Percentiles rank a stretch among this genome's conserved stretches.
These are phyloP conservation scores for Mallotus villosus DNA, from an alignment of 2,797 vertebrate genomes.

Conservation along the genomic window DNA sequence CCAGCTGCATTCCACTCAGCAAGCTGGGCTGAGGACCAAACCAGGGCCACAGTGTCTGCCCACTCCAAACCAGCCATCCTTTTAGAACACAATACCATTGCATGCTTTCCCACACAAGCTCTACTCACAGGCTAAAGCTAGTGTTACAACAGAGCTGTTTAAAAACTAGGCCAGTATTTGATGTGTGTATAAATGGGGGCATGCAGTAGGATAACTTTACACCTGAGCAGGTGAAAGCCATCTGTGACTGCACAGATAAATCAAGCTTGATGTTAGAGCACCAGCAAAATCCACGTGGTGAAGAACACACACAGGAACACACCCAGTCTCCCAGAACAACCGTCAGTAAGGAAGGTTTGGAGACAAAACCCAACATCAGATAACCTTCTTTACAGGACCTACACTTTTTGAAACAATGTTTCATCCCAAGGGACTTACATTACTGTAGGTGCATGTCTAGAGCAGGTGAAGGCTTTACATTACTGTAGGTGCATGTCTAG, in stretches of 20 bases:
- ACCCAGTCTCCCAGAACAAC: conserved; percentile 8
- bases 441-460: too few relatives aligned
- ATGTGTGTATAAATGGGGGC: conserved; percentile 22
- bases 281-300: background rate
- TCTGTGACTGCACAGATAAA: conserved; percentile 14
- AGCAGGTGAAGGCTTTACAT: too few relatives aligned
- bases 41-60: background rate
- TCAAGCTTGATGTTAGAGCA: conserved; percentile 11
- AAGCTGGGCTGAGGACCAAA: background rate
- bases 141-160: conserved; percentile 59
- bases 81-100: conserved; percentile 35
- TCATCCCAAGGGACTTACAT: too few relatives aligned
- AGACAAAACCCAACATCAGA: too few relatives aligned
- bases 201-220: conserved; percentile 22
- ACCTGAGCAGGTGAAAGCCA: conserved; percentile 40
- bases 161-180: conserved; percentile 65
- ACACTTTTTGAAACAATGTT: too few relatives aligned
- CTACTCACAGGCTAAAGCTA: conserved; percentile 55
- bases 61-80: background rate
- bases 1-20: too few relatives aligned
- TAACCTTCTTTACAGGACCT: too few relatives aligned
- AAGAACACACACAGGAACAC: background rate
- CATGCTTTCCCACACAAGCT: conserved; percentile 63
- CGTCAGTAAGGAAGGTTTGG: background rate
- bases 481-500: too few relatives aligned